Base-by-base conservation (phyloP, 2,888 invertebrate species). In the Leucania comma region DNA sequence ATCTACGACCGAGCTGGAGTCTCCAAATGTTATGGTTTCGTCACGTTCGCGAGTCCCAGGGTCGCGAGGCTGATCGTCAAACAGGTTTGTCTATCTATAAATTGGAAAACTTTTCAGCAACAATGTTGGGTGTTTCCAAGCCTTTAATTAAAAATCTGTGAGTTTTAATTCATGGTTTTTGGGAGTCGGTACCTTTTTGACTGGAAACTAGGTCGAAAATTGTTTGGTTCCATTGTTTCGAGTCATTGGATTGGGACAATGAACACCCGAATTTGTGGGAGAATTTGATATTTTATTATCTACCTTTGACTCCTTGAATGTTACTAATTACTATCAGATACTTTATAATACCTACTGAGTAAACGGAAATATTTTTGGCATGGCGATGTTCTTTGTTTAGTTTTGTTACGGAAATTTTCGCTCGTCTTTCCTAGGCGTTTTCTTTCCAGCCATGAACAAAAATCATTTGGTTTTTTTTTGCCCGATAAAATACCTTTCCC, bases 1-100 rank as follows among this genome's bases (percentile, higher is more conserved):
- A 99, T 99, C 82, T 98, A 98, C 86, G 99, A 99, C 92, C 96
- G 99, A 86, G 99, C 99, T 80, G 99, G 99, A 5, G 98, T 99
- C 26, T 99, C 99, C 79, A 99, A 99, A 95, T 98, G 99, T 81
- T 98, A 99, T 91, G 98, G 98, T 5, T 98, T 98, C 94, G 98
- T 98, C 68, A 98, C 98, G 0, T 96, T 96, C 75, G 96, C 96
- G 20, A 96, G 95, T 69, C 96, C 96, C 6, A 90, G 96, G 78
- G 96, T 96, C 50, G 96, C 96, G 24, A 92, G 96, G 80, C 90
- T 95, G 67, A 96, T 96, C 72, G 96, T 96, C 1, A 96, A 96
- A 87, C 96, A 96, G 95, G 96, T 96, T 59, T 87, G 94, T 69
- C 56, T 46, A 48, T 86, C 29, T 54, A 70, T 77, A 72, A 68